Percentiles rank a stretch among this genome's conserved stretches.
Conservation (phyloP, 2,888 invertebrate species). For the Pristionchus mayeri region DNA sequence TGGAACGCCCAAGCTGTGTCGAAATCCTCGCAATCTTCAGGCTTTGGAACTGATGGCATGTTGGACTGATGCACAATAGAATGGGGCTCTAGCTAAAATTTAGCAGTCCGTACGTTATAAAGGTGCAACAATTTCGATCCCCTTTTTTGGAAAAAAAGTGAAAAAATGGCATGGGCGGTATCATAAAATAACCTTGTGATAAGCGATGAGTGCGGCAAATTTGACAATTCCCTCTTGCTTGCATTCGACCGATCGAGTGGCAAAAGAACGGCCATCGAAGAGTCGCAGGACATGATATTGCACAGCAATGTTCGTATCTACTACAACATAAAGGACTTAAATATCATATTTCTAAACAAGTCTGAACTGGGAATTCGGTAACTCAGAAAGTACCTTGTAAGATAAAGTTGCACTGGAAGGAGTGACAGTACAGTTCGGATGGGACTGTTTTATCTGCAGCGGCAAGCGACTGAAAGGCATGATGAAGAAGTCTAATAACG, state of each 20-base stretch:
- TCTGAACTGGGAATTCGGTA: no score
- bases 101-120: neutral
- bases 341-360: no score
- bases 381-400: neutral
- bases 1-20: neutral
- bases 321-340: no score
- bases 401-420: constrained; percentile 19
- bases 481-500: neutral
- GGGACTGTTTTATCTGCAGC: constrained; percentile 46
- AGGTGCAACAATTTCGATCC: neutral
- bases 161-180: no score
- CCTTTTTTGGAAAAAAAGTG: neutral
- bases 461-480: constrained; percentile 3
- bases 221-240: constrained; percentile 4
- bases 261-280: constrained; percentile 48
- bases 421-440: neutral
- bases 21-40: constrained; percentile 40
- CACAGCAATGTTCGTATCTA: neutral
- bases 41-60: constrained; percentile 1
- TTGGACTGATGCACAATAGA: constrained; percentile 1
- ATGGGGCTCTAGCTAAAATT: neutral
- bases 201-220: neutral
- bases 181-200: neutral
- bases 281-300: constrained; percentile 18
- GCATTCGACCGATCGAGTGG: constrained; percentile 29